Conservation (phyloP, 2,888 invertebrate species). For the Acronicta alni region DNA sequence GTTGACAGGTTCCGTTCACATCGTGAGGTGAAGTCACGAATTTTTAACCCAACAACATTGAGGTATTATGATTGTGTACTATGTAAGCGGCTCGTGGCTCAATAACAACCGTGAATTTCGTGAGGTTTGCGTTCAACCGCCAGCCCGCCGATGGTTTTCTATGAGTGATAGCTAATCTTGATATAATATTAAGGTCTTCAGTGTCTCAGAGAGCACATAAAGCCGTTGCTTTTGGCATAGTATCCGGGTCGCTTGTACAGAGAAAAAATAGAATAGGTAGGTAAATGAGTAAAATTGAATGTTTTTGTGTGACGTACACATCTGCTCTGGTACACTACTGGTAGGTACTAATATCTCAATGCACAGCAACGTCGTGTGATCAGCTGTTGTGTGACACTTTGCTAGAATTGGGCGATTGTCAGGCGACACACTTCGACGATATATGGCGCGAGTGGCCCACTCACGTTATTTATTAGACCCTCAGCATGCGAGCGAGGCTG, state of each 20-base stretch:
- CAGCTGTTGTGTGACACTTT: conserved; percentile 53
- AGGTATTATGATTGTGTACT: neutral
- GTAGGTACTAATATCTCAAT: too few relatives aligned
- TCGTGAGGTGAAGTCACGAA: conserved; percentile 76
- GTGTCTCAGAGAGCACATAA: too few relatives aligned
- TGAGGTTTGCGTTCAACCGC: neutral
- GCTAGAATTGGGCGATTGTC: conserved; percentile 44
- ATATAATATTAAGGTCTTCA: too few relatives aligned
- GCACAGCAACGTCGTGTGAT: conserved; percentile 35
- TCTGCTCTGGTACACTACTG: neutral
- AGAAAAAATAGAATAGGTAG: too few relatives aligned
- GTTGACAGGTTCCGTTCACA: conserved; percentile 55
- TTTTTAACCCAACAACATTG: conserved; percentile 53
- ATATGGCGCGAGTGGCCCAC: conserved; percentile 44
- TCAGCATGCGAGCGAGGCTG: conserved; percentile 10
- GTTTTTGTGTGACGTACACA: neutral
- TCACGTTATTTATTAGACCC: conserved; percentile 45
- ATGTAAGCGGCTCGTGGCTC: neutral
- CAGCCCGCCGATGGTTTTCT: too few relatives aligned
- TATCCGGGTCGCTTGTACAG: too few relatives aligned
- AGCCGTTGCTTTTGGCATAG: too few relatives aligned
- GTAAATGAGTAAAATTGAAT: too few relatives aligned
- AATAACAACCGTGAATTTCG: neutral
- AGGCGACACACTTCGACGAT: conserved; percentile 48
- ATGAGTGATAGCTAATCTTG: too few relatives aligned